Conservation (phyloP, 1,140 invertebrate species). For the Heliothis virescens region DNA sequence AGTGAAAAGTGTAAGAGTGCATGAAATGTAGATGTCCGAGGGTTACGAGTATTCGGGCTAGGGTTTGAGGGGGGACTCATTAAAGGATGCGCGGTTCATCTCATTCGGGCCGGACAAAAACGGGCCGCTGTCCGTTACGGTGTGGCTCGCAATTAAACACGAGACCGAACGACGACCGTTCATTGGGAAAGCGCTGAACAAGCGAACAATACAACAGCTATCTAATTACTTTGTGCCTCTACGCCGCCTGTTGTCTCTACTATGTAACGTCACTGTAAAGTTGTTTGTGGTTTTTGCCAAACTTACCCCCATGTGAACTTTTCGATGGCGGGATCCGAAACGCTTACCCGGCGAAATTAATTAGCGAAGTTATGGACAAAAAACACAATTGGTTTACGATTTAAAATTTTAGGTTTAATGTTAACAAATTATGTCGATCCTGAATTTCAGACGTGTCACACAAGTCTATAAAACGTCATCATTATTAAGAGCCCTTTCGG, state of each 20-base stretch:
- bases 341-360: conserved; percentile 20
- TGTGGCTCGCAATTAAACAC: conserved; percentile 80
- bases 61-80: conserved; percentile 63
- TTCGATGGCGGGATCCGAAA: conserved; percentile 18
- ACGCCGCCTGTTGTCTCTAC: conserved; percentile 65
- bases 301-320: conserved; percentile 49
- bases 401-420: neutral
- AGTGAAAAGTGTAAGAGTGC: conserved; percentile 46
- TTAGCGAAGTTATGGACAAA: conserved; percentile 12
- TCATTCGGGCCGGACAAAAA: conserved; percentile 77
- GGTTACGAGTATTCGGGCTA: conserved; percentile 25
- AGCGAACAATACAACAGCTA: conserved; percentile 76
- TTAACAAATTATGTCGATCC: conserved; percentile 12
- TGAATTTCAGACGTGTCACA: conserved; percentile 8
- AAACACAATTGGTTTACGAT: neutral
- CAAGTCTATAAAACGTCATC: conserved; percentile 51
- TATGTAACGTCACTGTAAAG: conserved; percentile 71
- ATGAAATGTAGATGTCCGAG: conserved; percentile 47
- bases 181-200: conserved; percentile 80
- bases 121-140: conserved; percentile 76
- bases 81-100: conserved; percentile 76
- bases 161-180: conserved; percentile 66
- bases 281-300: conserved; percentile 77
- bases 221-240: conserved; percentile 81
- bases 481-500: conserved; percentile 75